phyloP scores from a whole-genome alignment of 1,140 invertebrate genomes.

The Drosophila fuyamai region DNA sequence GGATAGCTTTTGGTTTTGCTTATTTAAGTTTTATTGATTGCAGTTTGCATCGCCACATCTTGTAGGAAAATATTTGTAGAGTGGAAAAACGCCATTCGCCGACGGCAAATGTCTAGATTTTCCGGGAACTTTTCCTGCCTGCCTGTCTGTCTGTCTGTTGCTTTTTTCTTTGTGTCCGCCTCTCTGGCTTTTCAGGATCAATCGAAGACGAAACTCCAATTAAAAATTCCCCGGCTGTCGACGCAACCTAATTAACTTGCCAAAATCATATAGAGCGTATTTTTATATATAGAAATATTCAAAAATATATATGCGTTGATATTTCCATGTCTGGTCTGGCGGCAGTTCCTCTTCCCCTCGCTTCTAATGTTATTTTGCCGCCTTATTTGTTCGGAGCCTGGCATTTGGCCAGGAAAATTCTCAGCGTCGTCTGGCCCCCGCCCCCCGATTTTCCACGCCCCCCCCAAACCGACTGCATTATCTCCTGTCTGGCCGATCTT shows the following conservation, averaged over 20 bases:
- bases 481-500: constrained; percentile 29
- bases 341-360: constrained; percentile 17
- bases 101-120: constrained; percentile 53
- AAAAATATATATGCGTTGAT: constrained; percentile 22
- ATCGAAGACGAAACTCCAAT: constrained; percentile 46
- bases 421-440: constrained; percentile 50
- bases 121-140: constrained; percentile 1
- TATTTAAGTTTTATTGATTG: constrained; percentile 58
- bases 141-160: background rate
- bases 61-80: constrained; percentile 44
- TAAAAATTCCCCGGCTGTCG: constrained; percentile 40
- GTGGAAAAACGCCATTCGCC: constrained; percentile 28
- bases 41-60: constrained; percentile 39
- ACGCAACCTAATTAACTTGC: constrained; percentile 67
- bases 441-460: constrained; percentile 12
- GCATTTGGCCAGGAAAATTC: constrained; percentile 58
- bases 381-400: constrained; percentile 63
- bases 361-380: constrained; percentile 45
- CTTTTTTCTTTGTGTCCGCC: too few species aligned
- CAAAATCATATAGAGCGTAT: constrained; percentile 12
- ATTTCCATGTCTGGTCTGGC: constrained; percentile 38
- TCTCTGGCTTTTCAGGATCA: constrained; percentile 31
- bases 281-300: constrained; percentile 7
- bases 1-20: constrained; percentile 33
- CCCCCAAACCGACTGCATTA: background rate